Conservation (phyloP, 1,140 invertebrate genomes). For the Cydia fagiglandana region DNA sequence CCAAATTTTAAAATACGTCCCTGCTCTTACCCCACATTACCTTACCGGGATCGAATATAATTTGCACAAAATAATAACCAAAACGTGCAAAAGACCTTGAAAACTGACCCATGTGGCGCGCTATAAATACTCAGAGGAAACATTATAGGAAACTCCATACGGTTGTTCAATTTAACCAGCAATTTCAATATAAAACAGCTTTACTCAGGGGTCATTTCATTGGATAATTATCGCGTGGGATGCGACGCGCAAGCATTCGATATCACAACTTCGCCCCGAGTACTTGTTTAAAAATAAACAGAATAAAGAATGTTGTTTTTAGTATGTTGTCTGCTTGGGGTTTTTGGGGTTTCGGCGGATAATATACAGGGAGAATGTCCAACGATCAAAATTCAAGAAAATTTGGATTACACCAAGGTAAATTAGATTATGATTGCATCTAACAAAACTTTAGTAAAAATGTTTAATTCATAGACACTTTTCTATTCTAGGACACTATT, state of each 20-base stretch:
- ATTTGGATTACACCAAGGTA: conserved; percentile 49
- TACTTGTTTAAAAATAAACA: conserved; percentile 43
- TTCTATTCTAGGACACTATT: too few species aligned
- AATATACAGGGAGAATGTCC: conserved; percentile 59
- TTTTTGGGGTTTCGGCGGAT: conserved; percentile 44
- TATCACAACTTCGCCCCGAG: conserved; percentile 38
- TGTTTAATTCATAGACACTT: too few species aligned
- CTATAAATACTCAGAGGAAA: conserved; percentile 39
- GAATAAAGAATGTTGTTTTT: conserved; percentile 43
- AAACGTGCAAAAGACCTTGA: conserved; percentile 21
- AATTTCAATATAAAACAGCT: conserved; percentile 52
- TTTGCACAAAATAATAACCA: neutral
- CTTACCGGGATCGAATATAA: neutral
- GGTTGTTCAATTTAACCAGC: conserved; percentile 41
- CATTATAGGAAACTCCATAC: conserved; percentile 33
- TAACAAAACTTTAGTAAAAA: too few species aligned
- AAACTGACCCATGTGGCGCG: conserved; percentile 31
- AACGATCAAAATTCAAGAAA: conserved; percentile 46
- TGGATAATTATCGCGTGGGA: conserved; percentile 67
- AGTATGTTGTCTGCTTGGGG: conserved; percentile 35
- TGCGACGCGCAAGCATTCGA: conserved; percentile 45
- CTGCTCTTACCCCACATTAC: too few species aligned
- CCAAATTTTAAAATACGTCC: too few species aligned
- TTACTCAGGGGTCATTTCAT: conserved; percentile 52
- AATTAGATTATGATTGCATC: neutral